phyloP scores from a whole-genome alignment of 2,797 vertebrate species.

The Chelon labrosus region DNA sequence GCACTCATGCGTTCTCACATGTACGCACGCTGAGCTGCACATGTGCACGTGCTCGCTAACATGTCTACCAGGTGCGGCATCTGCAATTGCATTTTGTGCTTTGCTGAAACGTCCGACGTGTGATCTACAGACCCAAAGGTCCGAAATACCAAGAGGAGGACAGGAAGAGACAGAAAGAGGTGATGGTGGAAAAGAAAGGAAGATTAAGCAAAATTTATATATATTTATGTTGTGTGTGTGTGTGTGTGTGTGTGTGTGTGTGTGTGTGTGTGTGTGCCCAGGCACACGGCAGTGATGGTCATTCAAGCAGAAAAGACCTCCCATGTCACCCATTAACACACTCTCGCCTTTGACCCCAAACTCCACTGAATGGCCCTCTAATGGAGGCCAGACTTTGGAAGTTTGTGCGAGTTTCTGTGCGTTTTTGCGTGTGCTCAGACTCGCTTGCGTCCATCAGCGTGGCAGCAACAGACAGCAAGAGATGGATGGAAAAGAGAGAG shows the following conservation, averaged over 20 bases:
- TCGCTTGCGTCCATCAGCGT: slow-evolving; percentile 30
- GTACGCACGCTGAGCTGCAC: slow-evolving; percentile 34
- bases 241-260: slow-evolving; percentile 9
- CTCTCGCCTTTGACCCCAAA: slow-evolving; percentile 78
- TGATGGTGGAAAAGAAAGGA: slow-evolving; percentile 12
- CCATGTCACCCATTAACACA: slow-evolving; percentile 83
- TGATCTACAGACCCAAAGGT: slow-evolving; percentile 76
- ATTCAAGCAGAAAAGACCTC: slow-evolving; percentile 81
- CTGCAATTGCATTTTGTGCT: slow-evolving; percentile 74
- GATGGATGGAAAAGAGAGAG: neutral
- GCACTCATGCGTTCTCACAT: slow-evolving; percentile 47
- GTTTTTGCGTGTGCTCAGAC: slow-evolving; percentile 48
- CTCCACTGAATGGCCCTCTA: slow-evolving; percentile 72
- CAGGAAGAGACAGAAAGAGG: slow-evolving; percentile 20
- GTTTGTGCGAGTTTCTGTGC: slow-evolving; percentile 46
- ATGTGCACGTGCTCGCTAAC: slow-evolving; percentile 62
- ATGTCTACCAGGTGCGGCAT: slow-evolving; percentile 76
- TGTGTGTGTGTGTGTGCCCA: slow-evolving; percentile 8
- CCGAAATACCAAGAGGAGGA: slow-evolving; percentile 32
- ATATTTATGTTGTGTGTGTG: slow-evolving; percentile 3
- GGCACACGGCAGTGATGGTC: slow-evolving; percentile 68
- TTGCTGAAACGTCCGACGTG: slow-evolving; percentile 65
- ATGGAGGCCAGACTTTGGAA: slow-evolving; percentile 80
- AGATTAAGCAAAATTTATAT: slow-evolving; percentile 33
- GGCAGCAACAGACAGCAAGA: slow-evolving; percentile 24